A percentile compares a stretch with the other conserved stretches of the same genome.
Conservation (phyloP, 2,797 vertebrate species). For the Lacerta bilineata region DNA sequence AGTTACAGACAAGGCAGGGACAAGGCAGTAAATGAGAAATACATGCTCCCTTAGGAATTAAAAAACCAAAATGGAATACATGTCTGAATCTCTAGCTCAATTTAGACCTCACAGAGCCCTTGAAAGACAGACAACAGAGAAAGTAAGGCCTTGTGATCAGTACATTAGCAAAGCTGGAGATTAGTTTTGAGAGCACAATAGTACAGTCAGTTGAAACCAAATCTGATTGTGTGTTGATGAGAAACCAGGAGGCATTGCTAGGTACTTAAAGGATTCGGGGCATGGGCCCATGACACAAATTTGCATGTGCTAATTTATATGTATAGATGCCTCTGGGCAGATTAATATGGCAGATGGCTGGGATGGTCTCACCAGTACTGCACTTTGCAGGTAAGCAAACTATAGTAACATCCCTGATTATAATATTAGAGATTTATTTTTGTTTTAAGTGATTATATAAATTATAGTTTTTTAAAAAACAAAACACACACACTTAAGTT, state of each 20-base stretch:
- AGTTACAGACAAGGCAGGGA: conserved; percentile 3
- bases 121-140: conserved; percentile 5
- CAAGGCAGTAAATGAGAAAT: conserved; percentile 16
- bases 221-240: neutral
- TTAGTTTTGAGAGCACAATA: neutral
- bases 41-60: conserved; percentile 3
- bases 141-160: neutral
- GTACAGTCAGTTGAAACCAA: neutral
- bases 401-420: no score
- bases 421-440: no score
- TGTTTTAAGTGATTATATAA: no score
- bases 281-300: neutral
- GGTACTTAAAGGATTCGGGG: neutral
- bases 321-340: neutral
- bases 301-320: no score
- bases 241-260: neutral
- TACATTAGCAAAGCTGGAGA: neutral
- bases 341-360: no score
- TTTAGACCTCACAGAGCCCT: conserved; percentile 4
- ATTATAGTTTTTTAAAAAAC: no score
- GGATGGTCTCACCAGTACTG: no score
- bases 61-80: conserved; percentile 20
- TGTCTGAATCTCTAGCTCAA: neutral
- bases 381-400: no score
- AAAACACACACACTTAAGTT: no score